Base-by-base conservation (phyloP, 2,113 vertebrate species). In the Boulengeromyrus knoepffleri region DNA sequence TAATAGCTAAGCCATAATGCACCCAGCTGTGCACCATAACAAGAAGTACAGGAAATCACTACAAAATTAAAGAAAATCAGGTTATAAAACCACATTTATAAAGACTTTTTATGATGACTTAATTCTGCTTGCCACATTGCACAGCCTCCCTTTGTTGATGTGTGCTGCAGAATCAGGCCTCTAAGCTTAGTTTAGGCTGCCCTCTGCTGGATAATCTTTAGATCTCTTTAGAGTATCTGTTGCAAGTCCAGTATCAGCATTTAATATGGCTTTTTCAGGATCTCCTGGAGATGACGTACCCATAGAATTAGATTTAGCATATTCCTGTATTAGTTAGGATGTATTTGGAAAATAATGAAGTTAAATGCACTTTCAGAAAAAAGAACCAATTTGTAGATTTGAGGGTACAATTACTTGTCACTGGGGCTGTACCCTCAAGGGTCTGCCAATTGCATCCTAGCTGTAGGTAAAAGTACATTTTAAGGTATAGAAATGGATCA, bases 121-220 rank as follows among this genome's bases (percentile, higher is more conserved):
- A 8, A 77, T 42, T 80, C 15, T 80, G 74, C 3, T 85, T 47
- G 24, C n/a, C 17, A 86, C 84, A 27, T 86, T 17, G 45, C 27
- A 1, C 84, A 85, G 45, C n/a, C 13, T 86, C 83, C 83, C 83
- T 47, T 85, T 86, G 21, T 49, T 86, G 13, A 47, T 6, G 45
- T 86, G 45, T 46, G n/a, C 24, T 1, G 0, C 56, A 3, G 9
- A 39, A 80, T 45, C 15, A 24, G 15, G 24, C 45, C 36, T 36
- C 42, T 31, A 47, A 85, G 53, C 80, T 90, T 90, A 62, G 58
- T 90, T 24, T 85, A 86, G 83, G 84, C 89, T 90, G 89, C 83
- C 83, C 80, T 80, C 89, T 86, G 46, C 50, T 90, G 89, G 89
- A 17, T 46, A 47, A 62, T 62, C 8, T 42, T 42, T 8, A 56